Evolutionary conservation across 2,797 vertebrate species (phyloP), one percentile per base, ranked within the genome.

Genomic region (Heterohyrax brucei): DNA sequence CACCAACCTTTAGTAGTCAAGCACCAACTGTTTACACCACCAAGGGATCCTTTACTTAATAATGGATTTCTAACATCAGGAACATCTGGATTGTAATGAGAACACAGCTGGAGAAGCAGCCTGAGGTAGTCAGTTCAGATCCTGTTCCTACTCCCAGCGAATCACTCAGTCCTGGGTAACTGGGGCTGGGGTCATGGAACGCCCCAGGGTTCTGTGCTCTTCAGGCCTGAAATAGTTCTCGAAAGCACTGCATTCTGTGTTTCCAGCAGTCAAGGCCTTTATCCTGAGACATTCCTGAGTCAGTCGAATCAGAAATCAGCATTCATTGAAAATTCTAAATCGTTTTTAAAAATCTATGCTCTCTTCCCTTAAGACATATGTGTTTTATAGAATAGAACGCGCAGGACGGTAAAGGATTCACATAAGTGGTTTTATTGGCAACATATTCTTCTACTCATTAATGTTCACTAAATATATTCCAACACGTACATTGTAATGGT

Each of bases 41-140:
- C 33, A 18, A n/a, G 7, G 19, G 33, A 44, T 19, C 26, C 19
- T n/a, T 50, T 21, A 46, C 80, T 44, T 50, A 83, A 77, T 3
- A 59, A 24, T 4, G 5, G 3, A 3, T 39, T 84, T 90, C 82
- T 95, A 86, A 91, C 92, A 73, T 91, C 72, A 78, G n/a, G 72
- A 76, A 90, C 5, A 7, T 0, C 46, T 79, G 22, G 44, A 12
- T 46, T 75, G 0, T n/a, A 18, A 79, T 13, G 21, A 70, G 9
- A 80, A 4, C 26, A 3, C 16, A 62, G 7, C 30, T 9, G 72
- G 56, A 90, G 9, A 62, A 39, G 21, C 9, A 64, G 44, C 21
- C 3, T 24, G 21, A 77, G 33, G 21, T 0, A 75, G 72, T 12
- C 14, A 56, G 10, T 7, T 9, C 1, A 1, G 10, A 9, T 12